Conservation (phyloP, 2,113 vertebrate species). For the Indicator maculatus region DNA sequence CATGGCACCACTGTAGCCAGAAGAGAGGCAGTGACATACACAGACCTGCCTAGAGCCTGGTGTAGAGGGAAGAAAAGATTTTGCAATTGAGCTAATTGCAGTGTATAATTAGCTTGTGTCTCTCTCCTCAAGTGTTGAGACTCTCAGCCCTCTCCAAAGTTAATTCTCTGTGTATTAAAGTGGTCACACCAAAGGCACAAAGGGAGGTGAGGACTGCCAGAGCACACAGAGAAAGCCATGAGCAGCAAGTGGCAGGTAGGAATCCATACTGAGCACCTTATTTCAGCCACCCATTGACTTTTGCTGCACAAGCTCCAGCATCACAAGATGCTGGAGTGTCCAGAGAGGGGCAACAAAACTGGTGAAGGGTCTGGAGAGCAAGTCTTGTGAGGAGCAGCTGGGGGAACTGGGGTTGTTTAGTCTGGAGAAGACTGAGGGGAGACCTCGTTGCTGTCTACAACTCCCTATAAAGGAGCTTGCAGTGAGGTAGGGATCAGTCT, state of each 20-base stretch:
- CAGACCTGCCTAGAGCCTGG: background rate
- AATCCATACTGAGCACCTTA: background rate
- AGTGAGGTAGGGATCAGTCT: too few species aligned
- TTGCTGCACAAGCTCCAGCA: background rate
- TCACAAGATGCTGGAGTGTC: background rate
- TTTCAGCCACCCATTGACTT: background rate
- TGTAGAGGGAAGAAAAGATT: background rate
- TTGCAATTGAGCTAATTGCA: background rate
- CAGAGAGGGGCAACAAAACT: too few species aligned
- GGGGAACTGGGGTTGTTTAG: too few species aligned
- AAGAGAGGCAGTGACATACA: background rate
- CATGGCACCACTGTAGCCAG: accelerated
- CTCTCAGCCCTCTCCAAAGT: background rate
- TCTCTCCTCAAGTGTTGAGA: background rate
- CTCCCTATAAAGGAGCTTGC: too few species aligned
- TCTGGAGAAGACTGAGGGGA: too few species aligned
- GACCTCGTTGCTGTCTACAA: too few species aligned
- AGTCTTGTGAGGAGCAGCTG: too few species aligned
- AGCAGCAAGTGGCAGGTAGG: background rate
- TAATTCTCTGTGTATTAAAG: background rate
- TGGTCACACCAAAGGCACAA: background rate
- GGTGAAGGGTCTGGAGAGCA: too few species aligned
- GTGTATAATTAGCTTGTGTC: background rate
- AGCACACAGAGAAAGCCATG: background rate
- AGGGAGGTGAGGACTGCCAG: background rate